Evolutionary conservation across 2,797 vertebrate genomes (phyloP).

Genomic region (Pangasius macronema): DNA sequence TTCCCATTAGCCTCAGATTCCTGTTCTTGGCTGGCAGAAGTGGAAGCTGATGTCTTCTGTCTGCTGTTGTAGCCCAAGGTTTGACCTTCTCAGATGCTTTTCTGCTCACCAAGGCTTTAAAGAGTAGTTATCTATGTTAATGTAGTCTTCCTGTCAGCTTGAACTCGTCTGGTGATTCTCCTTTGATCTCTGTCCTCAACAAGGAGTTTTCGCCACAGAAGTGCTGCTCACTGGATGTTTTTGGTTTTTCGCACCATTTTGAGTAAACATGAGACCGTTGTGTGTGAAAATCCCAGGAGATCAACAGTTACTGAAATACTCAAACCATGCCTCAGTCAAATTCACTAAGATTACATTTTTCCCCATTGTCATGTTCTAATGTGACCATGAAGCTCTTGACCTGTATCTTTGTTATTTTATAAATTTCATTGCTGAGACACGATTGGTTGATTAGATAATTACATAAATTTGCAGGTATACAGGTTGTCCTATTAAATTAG

Average conservation of each 20-base stretch:
- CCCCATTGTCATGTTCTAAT: background rate
- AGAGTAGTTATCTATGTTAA: background rate
- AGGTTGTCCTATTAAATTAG: background rate
- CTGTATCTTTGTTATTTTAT: background rate
- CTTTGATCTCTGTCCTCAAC: no score
- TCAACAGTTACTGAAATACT: no score
- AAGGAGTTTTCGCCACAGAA: no score
- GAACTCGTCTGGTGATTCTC: background rate
- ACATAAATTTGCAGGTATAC: background rate
- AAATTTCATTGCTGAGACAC: background rate
- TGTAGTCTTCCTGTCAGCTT: background rate
- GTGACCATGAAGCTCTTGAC: background rate
- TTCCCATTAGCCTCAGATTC: background rate
- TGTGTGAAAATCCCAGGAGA: no score
- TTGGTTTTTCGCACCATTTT: no score
- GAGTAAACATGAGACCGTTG: no score
- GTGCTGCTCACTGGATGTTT: no score
- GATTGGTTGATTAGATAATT: background rate
- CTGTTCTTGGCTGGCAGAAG: background rate
- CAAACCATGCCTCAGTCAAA: background rate
- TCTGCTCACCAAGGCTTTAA: background rate
- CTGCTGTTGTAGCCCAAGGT: background rate
- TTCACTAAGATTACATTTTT: background rate
- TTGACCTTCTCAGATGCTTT: background rate
- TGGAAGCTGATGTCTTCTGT: no score